Evolutionary conservation across 2,113 vertebrate genomes (phyloP), one percentile per base, ranked within the genome.

Genomic region (Catharus fuscescens): DNA sequence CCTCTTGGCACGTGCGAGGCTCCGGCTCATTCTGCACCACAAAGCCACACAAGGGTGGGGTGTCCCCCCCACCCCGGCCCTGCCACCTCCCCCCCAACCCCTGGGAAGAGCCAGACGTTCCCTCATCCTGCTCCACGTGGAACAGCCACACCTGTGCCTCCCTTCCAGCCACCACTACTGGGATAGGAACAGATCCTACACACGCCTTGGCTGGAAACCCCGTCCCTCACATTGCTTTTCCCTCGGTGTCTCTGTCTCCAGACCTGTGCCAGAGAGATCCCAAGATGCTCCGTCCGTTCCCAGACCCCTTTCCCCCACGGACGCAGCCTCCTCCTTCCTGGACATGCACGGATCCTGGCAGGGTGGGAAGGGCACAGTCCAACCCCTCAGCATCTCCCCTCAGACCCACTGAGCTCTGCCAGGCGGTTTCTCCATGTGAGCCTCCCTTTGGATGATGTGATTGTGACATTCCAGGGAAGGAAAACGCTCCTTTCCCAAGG

Each of bases 1-100:
- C 96, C 97, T 95, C 97, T 97, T 96, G 97, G 97, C 97, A 98
- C 98, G 80, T 71, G 93, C 67, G 45, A 66, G 73, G 16, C 86
- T 57, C 44, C 3, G 11, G 60, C 74, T 47, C n/a, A 3, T 48
- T 31, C 54, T 62, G 81, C 96, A 65, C 29, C 61, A 67, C 84
- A 67, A 89, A 76, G 70, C 79, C 94, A 80, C 90, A 5, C 74
- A 3, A 9, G 18, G 40, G 10, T 7, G 50, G 78, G 15, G 76
- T n/a, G 71, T 20, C 17, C 69, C 26, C 57, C 57, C 48, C 29
- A 16, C 2, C 32, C 45, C 31, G 2, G 67, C 67, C 36, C 86
- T 4, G 66, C 59, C 57, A 18, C 56, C 66, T 64, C 40, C 66
- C 57, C 56, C 18, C 34, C 17, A 0, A 28, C 38, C 8, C 45